A percentile compares a stretch with the other conserved stretches of the same genome.
phyloP scores from a whole-genome alignment of 1,140 invertebrate genomes.

The Physella acuta region DNA sequence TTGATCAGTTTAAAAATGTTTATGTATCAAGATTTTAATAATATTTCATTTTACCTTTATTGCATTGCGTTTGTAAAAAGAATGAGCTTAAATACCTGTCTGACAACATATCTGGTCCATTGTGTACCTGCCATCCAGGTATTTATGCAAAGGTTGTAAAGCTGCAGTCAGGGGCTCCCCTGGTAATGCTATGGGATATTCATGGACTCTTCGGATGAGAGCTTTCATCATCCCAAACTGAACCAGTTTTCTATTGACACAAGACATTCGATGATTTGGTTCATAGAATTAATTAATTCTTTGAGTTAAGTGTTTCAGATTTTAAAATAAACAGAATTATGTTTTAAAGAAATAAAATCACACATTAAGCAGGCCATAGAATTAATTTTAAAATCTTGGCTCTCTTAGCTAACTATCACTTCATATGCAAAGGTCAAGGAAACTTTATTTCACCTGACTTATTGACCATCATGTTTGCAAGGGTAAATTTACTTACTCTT shows the following conservation, averaged over 20 bases:
- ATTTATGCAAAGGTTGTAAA: slow-evolving; percentile 57
- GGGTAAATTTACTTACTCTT: too few relatives aligned
- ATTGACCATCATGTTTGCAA: too few relatives aligned
- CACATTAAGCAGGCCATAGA: too few relatives aligned
- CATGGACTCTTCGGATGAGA: slow-evolving; percentile 80
- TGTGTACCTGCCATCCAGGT: slow-evolving; percentile 79
- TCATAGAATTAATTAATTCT: too few relatives aligned
- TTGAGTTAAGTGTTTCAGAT: too few relatives aligned
- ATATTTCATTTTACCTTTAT: not conserved
- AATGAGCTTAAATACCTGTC: slow-evolving; percentile 61
- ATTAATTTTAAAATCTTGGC: too few relatives aligned
- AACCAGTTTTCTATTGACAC: slow-evolving; percentile 67
- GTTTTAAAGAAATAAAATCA: too few relatives aligned
- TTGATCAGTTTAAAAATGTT: not conserved
- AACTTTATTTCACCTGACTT: too few relatives aligned
- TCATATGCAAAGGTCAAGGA: too few relatives aligned
- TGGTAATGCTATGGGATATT: slow-evolving; percentile 61
- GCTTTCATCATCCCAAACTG: slow-evolving; percentile 87
- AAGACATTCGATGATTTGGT: too few relatives aligned
- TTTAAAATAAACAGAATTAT: too few relatives aligned
- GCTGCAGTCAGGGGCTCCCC: slow-evolving; percentile 17
- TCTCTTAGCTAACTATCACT: too few relatives aligned
- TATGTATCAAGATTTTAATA: not conserved
- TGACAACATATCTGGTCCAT: slow-evolving; percentile 88
- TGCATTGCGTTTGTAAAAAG: not conserved